A percentile compares a stretch with the other conserved stretches of the same genome.
phyloP scores from a whole-genome alignment of 2,113 vertebrate species.

The Tinamus guttatus region DNA sequence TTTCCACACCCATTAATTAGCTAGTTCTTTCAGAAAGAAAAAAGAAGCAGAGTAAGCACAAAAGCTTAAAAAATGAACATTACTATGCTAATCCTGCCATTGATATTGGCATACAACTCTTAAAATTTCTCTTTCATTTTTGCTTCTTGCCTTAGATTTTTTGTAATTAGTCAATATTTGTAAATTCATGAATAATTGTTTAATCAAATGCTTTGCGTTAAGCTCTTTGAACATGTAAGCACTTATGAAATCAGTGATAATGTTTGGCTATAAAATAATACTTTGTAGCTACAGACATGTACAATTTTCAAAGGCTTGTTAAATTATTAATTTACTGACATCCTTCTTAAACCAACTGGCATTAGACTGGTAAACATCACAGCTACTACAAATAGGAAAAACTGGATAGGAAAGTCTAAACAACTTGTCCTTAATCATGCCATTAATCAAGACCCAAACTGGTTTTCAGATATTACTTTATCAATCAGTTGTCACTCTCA shows the following conservation, averaged over 20 bases:
- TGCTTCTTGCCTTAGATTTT: not conserved
- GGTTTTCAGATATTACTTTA: not conserved
- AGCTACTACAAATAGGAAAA: not conserved
- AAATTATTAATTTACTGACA: not conserved
- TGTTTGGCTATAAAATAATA: not conserved
- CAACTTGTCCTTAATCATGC: not conserved
- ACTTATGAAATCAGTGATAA: no score
- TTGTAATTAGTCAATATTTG: not conserved
- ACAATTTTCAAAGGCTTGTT: not conserved
- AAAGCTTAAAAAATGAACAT: not conserved
- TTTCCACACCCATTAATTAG: not conserved
- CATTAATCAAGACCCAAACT: not conserved
- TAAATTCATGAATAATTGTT: conserved; percentile 26
- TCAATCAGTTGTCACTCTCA: not conserved
- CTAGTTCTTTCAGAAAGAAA: not conserved
- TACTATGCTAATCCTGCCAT: not conserved
- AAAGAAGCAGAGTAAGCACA: not conserved
- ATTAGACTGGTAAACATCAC: not conserved
- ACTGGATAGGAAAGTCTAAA: not conserved
- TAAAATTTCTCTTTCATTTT: conserved; percentile 3
- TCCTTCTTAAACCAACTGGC: not conserved
- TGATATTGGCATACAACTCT: conserved; percentile 4
- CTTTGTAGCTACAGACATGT: not conserved
- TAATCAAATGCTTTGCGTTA: not conserved
- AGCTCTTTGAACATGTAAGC: not conserved